Conservation (phyloP, 1,140 invertebrate species). For the Drosophila pectinifera region DNA sequence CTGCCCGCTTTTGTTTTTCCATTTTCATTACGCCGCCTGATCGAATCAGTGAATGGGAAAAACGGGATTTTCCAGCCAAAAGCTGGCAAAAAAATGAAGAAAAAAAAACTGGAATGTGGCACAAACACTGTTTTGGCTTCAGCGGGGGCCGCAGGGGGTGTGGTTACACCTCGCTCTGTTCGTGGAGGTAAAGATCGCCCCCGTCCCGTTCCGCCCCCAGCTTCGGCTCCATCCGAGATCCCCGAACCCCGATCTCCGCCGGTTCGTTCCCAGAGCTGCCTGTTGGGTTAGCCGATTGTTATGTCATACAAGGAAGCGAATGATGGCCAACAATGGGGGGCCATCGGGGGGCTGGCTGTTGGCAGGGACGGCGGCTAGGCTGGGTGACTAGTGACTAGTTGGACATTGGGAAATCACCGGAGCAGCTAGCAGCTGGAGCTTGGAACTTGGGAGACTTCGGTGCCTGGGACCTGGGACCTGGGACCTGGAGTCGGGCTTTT, state of each 20-base stretch:
- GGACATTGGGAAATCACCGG: slow-evolving; percentile 33
- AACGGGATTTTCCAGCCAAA: slow-evolving; percentile 73
- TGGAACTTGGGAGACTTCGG: slow-evolving; percentile 17
- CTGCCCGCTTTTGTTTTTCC: slow-evolving; percentile 37
- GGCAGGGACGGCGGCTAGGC: slow-evolving; percentile 8
- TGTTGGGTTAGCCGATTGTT: slow-evolving; percentile 60
- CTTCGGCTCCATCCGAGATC: slow-evolving; percentile 4
- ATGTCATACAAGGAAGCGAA: slow-evolving; percentile 82
- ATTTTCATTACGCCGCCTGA: slow-evolving; percentile 75
- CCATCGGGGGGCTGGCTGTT: slow-evolving; percentile 7
- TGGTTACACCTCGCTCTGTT: slow-evolving; percentile 45
- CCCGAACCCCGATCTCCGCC: slow-evolving; percentile 16
- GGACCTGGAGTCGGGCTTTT: slow-evolving; percentile 21
- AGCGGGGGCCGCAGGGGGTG: neutral
- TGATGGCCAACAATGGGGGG: slow-evolving; percentile 66
- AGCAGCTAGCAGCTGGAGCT: slow-evolving; percentile 27
- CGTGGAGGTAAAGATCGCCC: slow-evolving; percentile 76
- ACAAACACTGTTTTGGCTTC: slow-evolving; percentile 42
- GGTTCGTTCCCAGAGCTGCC: neutral
- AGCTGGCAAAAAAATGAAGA: slow-evolving; percentile 25
- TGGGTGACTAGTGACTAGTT: slow-evolving; percentile 28
- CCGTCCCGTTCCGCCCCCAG: slow-evolving; percentile 39
- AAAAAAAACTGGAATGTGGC: slow-evolving; percentile 73
- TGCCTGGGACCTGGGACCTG: slow-evolving; percentile 17
- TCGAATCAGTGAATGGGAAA: slow-evolving; percentile 81